Base-by-base conservation (phyloP, 2,888 invertebrate species). In the Parasteatoda lunata region DNA sequence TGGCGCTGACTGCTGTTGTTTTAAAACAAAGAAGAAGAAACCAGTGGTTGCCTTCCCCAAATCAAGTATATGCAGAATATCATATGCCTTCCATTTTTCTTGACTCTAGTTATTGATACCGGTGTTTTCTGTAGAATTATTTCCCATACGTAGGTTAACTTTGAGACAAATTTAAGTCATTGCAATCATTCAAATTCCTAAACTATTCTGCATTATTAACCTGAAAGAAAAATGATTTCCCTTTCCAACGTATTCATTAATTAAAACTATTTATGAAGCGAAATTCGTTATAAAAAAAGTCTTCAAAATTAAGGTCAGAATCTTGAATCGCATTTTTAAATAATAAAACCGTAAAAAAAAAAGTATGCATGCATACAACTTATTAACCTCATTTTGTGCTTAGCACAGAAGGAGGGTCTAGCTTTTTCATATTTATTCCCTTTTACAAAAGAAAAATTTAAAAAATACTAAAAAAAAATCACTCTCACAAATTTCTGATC, bases 61-160 rank as follows among this genome's bases (percentile, higher is more conserved):
- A 82, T 73, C 73, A 82, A 77, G 82, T 77, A 59, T 59, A 87
- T 87, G 82, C 87, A 87, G 87, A 87, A 82, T 87, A 87, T 87
- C 87, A 76, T 87, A 87, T 87, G 87, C 87, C 87, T 87, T 87
- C 87, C 87, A 87, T 87, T 86, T 87, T 87, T 77, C 85, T 86
- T 85, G 65, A 86, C 80, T 80, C 85, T 86, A 86, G 85, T 77
- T 77, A 72, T 80, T 76, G 66, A 80, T 70, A 77, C 76, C 66
- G 76, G 77, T 80, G 80, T 86, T 86, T 30, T 86, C 85, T 77
- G 80, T 86, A 86, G 85, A 71, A 71, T 86, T 80, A 80, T 72
- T 68, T 77, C 80, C 77, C 70, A 76, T 85, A 69, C 47, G 54
- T 86, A 86, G 85, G 68, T 69, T 54, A 65, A 77, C 9, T 77